Percentiles rank a stretch among this genome's conserved stretches.
Evolutionary conservation across 2,888 invertebrate species (phyloP).

Genomic region (Eupithecia pulchellata): DNA sequence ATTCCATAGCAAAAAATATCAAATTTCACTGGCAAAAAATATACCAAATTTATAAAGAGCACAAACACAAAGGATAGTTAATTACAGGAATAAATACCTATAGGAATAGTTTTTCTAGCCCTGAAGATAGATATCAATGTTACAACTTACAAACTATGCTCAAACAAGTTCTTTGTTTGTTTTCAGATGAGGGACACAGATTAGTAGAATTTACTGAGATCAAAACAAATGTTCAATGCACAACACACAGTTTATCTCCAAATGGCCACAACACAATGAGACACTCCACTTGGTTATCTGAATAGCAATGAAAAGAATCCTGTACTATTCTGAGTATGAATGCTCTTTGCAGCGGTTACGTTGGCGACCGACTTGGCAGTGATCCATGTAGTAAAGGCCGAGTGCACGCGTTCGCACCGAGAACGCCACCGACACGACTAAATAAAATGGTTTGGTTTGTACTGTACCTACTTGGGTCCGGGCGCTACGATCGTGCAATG

Average conservation of each 20-base stretch:
- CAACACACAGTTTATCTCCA: slow-evolving; percentile 27
- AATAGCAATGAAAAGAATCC: slow-evolving; percentile 36
- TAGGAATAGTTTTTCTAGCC: not conserved
- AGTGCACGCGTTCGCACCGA: slow-evolving; percentile 50
- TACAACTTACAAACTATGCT: slow-evolving; percentile 18
- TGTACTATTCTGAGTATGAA: slow-evolving; percentile 43
- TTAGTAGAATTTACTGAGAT: not conserved
- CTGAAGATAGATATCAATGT: not conserved
- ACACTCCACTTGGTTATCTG: slow-evolving; percentile 14
- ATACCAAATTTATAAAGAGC: not conserved
- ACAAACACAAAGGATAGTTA: not conserved
- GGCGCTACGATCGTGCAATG: slow-evolving; percentile 47
- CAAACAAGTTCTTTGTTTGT: slow-evolving; percentile 14
- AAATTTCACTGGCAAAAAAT: not conserved
- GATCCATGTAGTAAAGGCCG: slow-evolving; percentile 65
- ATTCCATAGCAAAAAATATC: not conserved
- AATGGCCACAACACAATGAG: slow-evolving; percentile 16
- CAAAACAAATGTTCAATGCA: slow-evolving; percentile 21
- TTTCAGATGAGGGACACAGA: slow-evolving; percentile 5
- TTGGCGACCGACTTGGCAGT: slow-evolving; percentile 75
- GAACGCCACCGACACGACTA: slow-evolving; percentile 54
- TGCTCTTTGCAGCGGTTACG: slow-evolving; percentile 41
- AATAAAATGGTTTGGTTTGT: slow-evolving; percentile 58
- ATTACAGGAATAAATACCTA: not conserved
- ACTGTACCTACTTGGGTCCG: slow-evolving; percentile 58